These are phyloP conservation scores for Melozone crissalis DNA, from an alignment of 2,113 vertebrate genomes.

Conservation along the genomic window DNA sequence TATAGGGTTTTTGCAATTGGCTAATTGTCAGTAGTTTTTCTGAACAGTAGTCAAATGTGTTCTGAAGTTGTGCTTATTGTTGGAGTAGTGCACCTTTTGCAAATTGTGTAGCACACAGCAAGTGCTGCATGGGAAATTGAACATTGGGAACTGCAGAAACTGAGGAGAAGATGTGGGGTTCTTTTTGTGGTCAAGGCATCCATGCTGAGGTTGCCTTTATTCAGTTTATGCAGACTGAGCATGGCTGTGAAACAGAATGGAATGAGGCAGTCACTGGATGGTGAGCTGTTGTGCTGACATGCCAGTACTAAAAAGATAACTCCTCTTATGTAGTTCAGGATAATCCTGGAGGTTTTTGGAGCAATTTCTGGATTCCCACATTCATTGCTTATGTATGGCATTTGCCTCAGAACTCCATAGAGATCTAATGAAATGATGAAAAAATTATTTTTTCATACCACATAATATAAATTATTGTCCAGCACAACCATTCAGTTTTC, in stretches of 20 bases:
- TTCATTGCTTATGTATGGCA: not conserved
- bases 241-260: not conserved
- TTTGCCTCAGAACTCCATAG: not conserved
- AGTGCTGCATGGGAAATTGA: not conserved
- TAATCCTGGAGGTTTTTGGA: not conserved
- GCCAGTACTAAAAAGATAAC: not conserved
- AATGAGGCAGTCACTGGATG: not conserved
- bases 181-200: not conserved
- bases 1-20: not conserved
- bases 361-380: not conserved
- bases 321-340: not conserved
- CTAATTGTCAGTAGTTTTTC: not conserved
- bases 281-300: conserved; percentile 14
- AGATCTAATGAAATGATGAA: not conserved
- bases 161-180: not conserved
- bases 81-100: not conserved
- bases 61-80: not conserved
- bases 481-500: not conserved
- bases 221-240: not conserved
- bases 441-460: not conserved
- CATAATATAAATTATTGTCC: not conserved
- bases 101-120: not conserved
- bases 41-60: not conserved
- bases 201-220: not conserved
- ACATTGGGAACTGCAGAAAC: not conserved